A percentile compares a stretch with the other conserved stretches of the same genome.
phyloP scores from a whole-genome alignment of 2,888 invertebrate genomes.

The Eustalomyia histrio region DNA sequence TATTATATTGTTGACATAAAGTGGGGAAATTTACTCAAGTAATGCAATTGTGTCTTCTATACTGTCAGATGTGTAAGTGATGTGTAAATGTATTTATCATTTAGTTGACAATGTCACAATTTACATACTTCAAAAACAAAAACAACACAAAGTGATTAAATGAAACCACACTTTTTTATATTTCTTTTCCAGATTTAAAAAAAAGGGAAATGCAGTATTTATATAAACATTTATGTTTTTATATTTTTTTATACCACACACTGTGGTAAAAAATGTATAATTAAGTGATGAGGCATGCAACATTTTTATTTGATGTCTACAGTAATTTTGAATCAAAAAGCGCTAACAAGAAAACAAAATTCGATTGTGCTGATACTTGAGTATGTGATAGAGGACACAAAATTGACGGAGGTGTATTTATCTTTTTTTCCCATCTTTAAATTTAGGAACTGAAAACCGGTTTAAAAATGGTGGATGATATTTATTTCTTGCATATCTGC shows the following conservation, averaged over 20 bases:
- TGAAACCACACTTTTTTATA: neutral
- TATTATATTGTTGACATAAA: constrained; percentile 55
- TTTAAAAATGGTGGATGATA: too few relatives aligned
- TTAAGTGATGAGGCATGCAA: neutral
- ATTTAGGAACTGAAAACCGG: too few relatives aligned
- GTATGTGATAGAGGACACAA: too few relatives aligned
- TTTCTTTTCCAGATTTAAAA: neutral
- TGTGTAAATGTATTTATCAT: constrained; percentile 60
- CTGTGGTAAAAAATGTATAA: neutral
- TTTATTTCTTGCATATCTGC: too few relatives aligned
- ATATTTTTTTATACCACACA: neutral
- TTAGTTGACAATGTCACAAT: constrained; percentile 67
- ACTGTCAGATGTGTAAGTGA: constrained; percentile 47
- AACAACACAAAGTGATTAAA: neutral
- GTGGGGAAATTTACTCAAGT: constrained; percentile 37
- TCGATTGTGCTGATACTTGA: too few relatives aligned
- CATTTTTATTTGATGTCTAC: too few relatives aligned
- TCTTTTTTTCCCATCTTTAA: too few relatives aligned
- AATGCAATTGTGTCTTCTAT: constrained; percentile 4
- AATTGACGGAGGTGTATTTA: too few relatives aligned
- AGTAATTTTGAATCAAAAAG: too few relatives aligned
- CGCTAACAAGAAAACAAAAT: too few relatives aligned
- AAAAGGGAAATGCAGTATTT: constrained; percentile 48
- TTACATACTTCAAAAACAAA: constrained; percentile 11
- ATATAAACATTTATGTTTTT: neutral